These are phyloP conservation scores for Coregonus clupeaformis DNA, from an alignment of 2,113 vertebrate genomes.

Conservation along the genomic window DNA sequence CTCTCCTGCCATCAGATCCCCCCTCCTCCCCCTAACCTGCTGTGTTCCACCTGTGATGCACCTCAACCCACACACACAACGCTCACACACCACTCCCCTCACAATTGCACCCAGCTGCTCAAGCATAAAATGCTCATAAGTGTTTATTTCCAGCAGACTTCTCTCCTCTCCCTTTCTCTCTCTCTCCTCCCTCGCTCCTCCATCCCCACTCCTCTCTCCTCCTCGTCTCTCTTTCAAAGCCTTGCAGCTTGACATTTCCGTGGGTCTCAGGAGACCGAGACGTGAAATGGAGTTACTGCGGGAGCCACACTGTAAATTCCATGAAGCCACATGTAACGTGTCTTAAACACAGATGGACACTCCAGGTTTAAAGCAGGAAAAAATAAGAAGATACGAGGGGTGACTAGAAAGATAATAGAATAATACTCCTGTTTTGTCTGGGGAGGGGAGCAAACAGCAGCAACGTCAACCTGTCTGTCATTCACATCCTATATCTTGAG, in stretches of 20 bases:
- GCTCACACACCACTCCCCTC: constrained; percentile 46
- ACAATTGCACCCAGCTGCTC: constrained; percentile 80
- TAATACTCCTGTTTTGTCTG: constrained; percentile 97
- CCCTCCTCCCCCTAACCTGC: constrained; percentile 6
- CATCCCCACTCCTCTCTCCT: constrained; percentile 56
- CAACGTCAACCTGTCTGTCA: constrained; percentile 80
- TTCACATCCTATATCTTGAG: constrained; percentile 95
- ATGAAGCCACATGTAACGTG: constrained; percentile 98
- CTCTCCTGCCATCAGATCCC: neutral
- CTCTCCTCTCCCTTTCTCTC: neutral
- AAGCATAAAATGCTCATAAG: constrained; percentile 93
- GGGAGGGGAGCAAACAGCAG: constrained; percentile 91
- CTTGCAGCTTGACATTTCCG: constrained; percentile 98
- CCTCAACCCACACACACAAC: constrained; percentile 53
- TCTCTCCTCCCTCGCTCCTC: constrained; percentile 9
- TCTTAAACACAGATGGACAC: constrained; percentile 98
- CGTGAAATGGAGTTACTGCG: constrained; percentile 98
- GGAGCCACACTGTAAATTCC: constrained; percentile 99
- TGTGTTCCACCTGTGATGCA: constrained; percentile 74
- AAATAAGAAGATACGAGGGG: constrained; percentile 70
- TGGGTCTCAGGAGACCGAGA: constrained; percentile 91
- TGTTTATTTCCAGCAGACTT: constrained; percentile 99
- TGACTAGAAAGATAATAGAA: constrained; percentile 95
- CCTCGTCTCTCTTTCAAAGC: constrained; percentile 67
- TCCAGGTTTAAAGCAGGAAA: constrained; percentile 68